Percentiles rank a stretch among this genome's conserved stretches.
Evolutionary conservation across 1,140 invertebrate genomes (phyloP).

Genomic region (Pogonognathellus flavescens): DNA sequence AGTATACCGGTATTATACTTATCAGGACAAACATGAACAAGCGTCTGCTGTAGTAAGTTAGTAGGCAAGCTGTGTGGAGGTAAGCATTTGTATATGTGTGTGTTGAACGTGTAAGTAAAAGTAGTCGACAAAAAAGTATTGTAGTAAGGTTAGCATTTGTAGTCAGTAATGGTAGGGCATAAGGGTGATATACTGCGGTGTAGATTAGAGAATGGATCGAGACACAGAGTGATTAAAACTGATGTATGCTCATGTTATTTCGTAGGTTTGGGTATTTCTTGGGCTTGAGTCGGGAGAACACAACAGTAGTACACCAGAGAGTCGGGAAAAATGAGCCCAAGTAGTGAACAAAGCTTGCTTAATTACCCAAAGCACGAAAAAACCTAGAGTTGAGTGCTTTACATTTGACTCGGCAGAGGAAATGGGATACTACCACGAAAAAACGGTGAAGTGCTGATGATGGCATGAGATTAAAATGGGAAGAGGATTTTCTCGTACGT

Average conservation of each 20-base stretch:
- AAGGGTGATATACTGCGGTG: slow-evolving; percentile 64
- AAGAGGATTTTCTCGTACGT: slow-evolving; percentile 63
- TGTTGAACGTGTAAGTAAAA: slow-evolving; percentile 13
- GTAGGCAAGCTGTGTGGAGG: background rate
- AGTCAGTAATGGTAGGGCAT: slow-evolving; percentile 56
- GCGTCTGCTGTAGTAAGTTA: background rate
- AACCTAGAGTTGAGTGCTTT: slow-evolving; percentile 65
- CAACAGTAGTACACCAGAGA: slow-evolving; percentile 11
- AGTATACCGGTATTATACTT: background rate
- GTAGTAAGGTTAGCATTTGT: slow-evolving; percentile 55
- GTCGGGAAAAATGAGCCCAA: slow-evolving; percentile 65
- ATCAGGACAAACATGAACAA: slow-evolving; percentile 42
- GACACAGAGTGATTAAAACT: slow-evolving; percentile 67
- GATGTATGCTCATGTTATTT: slow-evolving; percentile 66
- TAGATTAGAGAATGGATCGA: slow-evolving; percentile 65
- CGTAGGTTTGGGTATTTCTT: slow-evolving; percentile 36
- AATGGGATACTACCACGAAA: slow-evolving; percentile 65
- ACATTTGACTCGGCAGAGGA: slow-evolving; percentile 67
- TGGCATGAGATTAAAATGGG: slow-evolving; percentile 66
- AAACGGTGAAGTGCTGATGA: slow-evolving; percentile 66
- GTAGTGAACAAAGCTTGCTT: slow-evolving; percentile 67
- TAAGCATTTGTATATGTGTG: slow-evolving; percentile 49
- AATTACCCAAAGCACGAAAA: slow-evolving; percentile 67
- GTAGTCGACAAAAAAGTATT: slow-evolving; percentile 35
- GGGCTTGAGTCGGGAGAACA: background rate